Base-by-base conservation (phyloP, 2,888 invertebrate genomes). In the Acanthopleura granulata region DNA sequence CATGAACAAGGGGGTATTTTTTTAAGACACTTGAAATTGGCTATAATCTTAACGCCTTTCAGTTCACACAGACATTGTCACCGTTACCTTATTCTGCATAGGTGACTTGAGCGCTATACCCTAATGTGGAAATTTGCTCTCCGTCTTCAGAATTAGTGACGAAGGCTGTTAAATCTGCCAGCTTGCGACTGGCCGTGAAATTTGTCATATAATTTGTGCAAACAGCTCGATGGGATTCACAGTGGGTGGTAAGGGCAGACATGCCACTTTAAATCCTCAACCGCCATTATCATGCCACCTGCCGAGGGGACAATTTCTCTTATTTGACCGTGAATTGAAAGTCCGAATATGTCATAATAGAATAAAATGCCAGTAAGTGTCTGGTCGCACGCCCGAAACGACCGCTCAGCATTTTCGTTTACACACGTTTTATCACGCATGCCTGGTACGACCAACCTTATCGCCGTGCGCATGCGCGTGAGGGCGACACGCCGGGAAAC, bases 281-380 rank as follows among this genome's bases (percentile, higher is more conserved):
- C 16, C 18, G 16, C 1, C 66, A 27, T 27, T 66, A 66, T 66
- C 22, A 27, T 22, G 66, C 66, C 66, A 66, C 66, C 66, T 66
- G 66, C 27, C 66, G 18, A 16, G 66, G 18, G 66, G 66, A 14
- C 25, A 66, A 66, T 66, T 66, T 66, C 66, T 66, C 66, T 16
- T 66, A 25, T 66, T 66, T 66, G 66, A 27, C 29, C 66, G 66
- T 27, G 66, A 66, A 66, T 66, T 66, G 66, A 66, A 66, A 66
- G 25, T 25, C 25, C 15, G 66, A 66, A 66, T 66, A 66, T 66
- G 66, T 66, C 66, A 66, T 66, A 66, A 66, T 66, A 25, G 66
- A 66, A 66, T 22, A 66, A 27, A 66, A 66, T 66, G 66, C 66
- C 66, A 66, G 66, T 27, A 27, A 27, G 25, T 66, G 66, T 25